Base-by-base conservation (phyloP, 2,888 invertebrate species). In the Xanthia icteritia region DNA sequence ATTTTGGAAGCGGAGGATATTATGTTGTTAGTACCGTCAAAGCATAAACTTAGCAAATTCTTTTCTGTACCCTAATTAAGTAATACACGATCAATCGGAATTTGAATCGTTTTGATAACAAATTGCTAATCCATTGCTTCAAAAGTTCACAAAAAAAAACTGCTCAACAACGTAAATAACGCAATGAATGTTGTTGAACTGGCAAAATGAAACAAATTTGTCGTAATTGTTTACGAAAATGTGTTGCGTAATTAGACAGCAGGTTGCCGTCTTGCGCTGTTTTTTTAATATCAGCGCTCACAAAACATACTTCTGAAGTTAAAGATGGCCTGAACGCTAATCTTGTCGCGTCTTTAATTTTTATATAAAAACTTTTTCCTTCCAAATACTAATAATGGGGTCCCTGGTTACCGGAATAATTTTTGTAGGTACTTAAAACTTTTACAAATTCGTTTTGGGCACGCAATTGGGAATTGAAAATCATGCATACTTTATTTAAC, bases 391-490 rank as follows among this genome's bases (percentile, higher is more conserved):
- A 39, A 61, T 72, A 71, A 66, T 39, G 15, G 9, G 31, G 23
- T 65, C 73, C 70, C 68, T 51, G 27, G 58, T 51, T 69, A 64
- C 36, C 11, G 3, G 48, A 67, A 68, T 76, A 67, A 11, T 72
- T 74, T 76, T 54, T 68, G 61, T 39, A n/a, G 48, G 31, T 58
- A 51, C 73, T 75, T 58, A 13, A 63, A 85, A 78, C 64, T 84
- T 85, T 66, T 81, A 67, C 15, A 60, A 36, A 72, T 71, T 76
- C 63, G 76, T 76, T 73, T 81, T 72, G 23, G n/a, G 68, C 58
- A 74, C 51, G 4, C 68, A 68, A 48, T 72, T 74, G 85, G 81
- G 77, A 51, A 65, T 80, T 67, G 20, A 66, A 54, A 61, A 36
- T 69, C 45, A 39, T 83, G 23, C 20, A 27, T 68, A 58, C 1